These are phyloP conservation scores for Odobenus rosmarus DNA, from an alignment of 2,113 vertebrate genomes.

Conservation along the genomic window DNA sequence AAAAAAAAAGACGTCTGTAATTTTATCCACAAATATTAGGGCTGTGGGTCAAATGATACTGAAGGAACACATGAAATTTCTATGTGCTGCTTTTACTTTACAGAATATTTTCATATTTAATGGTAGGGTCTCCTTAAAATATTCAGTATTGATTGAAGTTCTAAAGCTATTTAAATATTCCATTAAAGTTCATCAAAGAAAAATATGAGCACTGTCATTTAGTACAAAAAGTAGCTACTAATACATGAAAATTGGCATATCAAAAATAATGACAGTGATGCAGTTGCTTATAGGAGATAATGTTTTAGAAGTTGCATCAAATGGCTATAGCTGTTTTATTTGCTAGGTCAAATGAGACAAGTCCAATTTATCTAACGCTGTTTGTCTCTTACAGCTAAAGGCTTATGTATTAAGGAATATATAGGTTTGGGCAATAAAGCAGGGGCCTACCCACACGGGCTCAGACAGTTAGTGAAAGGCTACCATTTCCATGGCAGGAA, in stretches of 20 bases:
- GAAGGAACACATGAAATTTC: background rate
- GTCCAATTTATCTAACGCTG: background rate
- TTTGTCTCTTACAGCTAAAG: background rate
- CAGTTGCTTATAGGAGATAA: background rate
- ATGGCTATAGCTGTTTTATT: background rate
- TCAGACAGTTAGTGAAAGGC: background rate
- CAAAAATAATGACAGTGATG: background rate
- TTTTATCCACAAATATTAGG: background rate
- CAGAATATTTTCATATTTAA: background rate
- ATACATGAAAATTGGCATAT: background rate
- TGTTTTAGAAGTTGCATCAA: background rate
- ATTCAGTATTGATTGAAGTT: background rate
- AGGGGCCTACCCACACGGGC: background rate
- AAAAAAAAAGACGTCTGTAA: background rate
- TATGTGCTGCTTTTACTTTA: background rate
- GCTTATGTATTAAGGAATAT: background rate
- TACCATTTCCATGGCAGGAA: background rate
- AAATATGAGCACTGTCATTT: conserved; percentile 21
- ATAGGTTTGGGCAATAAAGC: background rate
- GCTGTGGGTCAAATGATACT: background rate
- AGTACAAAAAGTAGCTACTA: background rate
- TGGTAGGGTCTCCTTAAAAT: background rate
- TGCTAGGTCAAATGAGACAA: background rate
- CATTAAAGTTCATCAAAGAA: background rate
- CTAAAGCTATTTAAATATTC: background rate